Evolutionary conservation across 92 coral and sea anemone genomes (phyloP).

Genomic region (Pocillopora grandis): DNA sequence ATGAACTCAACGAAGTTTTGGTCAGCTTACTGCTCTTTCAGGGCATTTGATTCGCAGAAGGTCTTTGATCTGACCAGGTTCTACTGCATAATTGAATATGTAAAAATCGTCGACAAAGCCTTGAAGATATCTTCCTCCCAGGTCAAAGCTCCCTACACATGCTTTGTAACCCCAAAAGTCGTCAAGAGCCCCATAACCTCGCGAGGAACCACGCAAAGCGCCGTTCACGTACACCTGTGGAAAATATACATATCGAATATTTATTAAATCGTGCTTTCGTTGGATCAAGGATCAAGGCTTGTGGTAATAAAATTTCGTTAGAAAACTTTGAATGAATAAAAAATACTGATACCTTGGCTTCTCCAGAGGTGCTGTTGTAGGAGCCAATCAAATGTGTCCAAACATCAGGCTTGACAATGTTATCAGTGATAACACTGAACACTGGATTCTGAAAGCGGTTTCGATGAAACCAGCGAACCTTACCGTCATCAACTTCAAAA

Average conservation of each 20-base stretch:
- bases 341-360: conserved; percentile 76
- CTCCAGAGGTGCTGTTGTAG: conserved; percentile 64
- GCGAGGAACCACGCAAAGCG: conserved; percentile 50
- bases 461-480: conserved; percentile 96
- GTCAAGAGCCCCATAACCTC: conserved; percentile 84
- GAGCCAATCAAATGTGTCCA: conserved; percentile 96
- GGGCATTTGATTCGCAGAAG: conserved; percentile 80
- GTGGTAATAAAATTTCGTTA: neutral
- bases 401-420: conserved; percentile 71
- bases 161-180: conserved; percentile 99
- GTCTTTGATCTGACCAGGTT: conserved; percentile 74
- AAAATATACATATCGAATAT: neutral
- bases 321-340: neutral
- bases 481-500: conserved; percentile 94
- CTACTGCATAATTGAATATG: conserved; percentile 87
- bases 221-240: conserved; percentile 89
- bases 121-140: conserved; percentile 79
- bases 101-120: conserved; percentile 87
- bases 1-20: too few species aligned
- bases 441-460: conserved; percentile 70
- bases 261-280: neutral
- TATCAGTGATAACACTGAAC: conserved; percentile 75
- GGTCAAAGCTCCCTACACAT: conserved; percentile 91
- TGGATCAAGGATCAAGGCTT: neutral
- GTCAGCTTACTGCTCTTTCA: neutral